Conservation (phyloP, 2,888 invertebrate genomes). For the Cloeon dipterum region DNA sequence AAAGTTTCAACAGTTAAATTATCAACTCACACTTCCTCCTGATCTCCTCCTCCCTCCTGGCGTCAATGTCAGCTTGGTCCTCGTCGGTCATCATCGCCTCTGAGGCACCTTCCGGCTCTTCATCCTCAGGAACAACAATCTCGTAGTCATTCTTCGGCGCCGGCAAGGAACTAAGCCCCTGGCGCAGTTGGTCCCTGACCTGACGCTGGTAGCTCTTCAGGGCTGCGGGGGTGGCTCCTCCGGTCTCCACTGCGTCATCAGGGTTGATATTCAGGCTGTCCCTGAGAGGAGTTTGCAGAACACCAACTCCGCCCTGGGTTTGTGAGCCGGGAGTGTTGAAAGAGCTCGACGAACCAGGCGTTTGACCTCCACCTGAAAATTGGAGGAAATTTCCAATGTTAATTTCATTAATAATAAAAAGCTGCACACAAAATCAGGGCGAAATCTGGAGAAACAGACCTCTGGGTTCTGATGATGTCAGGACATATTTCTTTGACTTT, state of each 20-base stretch:
- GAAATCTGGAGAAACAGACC: too few species aligned
- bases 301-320: neutral
- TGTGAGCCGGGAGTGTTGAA: conserved; percentile 8
- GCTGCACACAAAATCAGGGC: too few species aligned
- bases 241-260: conserved; percentile 49
- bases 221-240: conserved; percentile 39
- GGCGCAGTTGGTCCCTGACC: conserved; percentile 48
- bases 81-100: conserved; percentile 27
- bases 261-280: conserved; percentile 91
- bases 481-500: too few species aligned
- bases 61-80: conserved; percentile 74
- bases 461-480: too few species aligned
- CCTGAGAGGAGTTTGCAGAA: conserved; percentile 54
- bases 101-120: conserved; percentile 27
- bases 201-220: conserved; percentile 44
- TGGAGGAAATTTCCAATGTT: too few species aligned
- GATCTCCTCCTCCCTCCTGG: conserved; percentile 37
- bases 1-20: neutral
- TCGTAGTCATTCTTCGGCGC: conserved; percentile 93
- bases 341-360: conserved; percentile 15
- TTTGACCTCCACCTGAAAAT: conserved; percentile 26
- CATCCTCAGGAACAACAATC: conserved; percentile 84
- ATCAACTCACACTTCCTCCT: conserved; percentile 33
- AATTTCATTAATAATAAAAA: too few species aligned
- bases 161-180: conserved; percentile 61